phyloP scores from a whole-genome alignment of 2,888 invertebrate species.

The Parnassius apollo region DNA sequence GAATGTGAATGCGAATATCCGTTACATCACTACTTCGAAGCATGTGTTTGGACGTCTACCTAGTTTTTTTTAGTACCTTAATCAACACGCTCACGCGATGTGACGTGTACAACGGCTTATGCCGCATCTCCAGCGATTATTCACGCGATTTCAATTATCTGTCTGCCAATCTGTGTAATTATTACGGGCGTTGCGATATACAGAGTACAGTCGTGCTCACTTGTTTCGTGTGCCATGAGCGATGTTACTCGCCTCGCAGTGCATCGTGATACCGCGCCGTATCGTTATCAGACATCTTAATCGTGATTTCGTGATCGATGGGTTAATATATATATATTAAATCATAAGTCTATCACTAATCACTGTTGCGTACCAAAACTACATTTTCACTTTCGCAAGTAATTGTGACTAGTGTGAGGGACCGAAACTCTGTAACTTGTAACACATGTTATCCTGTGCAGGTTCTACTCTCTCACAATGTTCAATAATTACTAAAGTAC shows the following conservation, averaged over 20 bases:
- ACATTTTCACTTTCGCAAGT: no score
- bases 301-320: constrained; percentile 13
- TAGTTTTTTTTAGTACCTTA: constrained; percentile 43
- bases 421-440: no score
- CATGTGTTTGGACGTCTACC: constrained; percentile 49
- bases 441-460: no score
- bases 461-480: no score
- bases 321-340: constrained; percentile 7
- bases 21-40: no score
- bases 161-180: constrained; percentile 56
- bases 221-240: constrained; percentile 7
- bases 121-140: constrained; percentile 54
- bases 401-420: no score
- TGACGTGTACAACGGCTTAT: constrained; percentile 56
- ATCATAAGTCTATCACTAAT: constrained; percentile 12
- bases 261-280: constrained; percentile 3
- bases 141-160: constrained; percentile 66
- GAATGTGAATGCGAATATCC: no score
- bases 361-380: neutral
- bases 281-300: constrained; percentile 5
- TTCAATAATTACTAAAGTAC: no score
- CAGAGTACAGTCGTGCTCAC: neutral
- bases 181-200: constrained; percentile 39
- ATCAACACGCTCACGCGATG: constrained; percentile 56
- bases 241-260: neutral